These are phyloP conservation scores for Drosophila longiperda DNA, from an alignment of 2,888 invertebrate genomes.

Conservation along the genomic window DNA sequence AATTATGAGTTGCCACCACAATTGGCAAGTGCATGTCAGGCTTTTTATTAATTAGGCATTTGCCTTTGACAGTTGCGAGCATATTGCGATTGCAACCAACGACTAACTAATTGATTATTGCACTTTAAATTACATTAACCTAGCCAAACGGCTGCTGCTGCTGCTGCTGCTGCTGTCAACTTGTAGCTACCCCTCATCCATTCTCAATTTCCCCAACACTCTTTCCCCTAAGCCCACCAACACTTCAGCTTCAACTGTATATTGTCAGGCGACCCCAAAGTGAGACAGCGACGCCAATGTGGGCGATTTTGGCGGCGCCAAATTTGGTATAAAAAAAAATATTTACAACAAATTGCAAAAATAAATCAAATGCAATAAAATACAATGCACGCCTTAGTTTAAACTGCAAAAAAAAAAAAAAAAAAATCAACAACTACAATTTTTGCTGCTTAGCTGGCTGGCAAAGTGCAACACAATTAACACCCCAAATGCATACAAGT, in stretches of 20 bases:
- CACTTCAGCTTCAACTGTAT: constrained; percentile 22
- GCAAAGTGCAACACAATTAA: constrained; percentile 79
- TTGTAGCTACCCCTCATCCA: constrained; percentile 1
- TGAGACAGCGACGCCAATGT: constrained; percentile 35
- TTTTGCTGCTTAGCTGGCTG: constrained; percentile 22
- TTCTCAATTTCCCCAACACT: not conserved
- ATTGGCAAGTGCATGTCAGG: constrained; percentile 25
- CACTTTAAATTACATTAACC: constrained; percentile 42
- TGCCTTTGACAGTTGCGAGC: constrained; percentile 60
- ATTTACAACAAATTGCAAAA: constrained; percentile 75
- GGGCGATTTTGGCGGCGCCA: constrained; percentile 73
- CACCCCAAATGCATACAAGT: constrained; percentile 70
- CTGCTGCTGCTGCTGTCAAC: constrained; percentile 43
- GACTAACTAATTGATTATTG: constrained; percentile 54
- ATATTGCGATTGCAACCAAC: constrained; percentile 37
- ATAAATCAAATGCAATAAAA: constrained; percentile 64
- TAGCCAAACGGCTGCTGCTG: constrained; percentile 10
- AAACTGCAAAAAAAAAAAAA: constrained; percentile 13
- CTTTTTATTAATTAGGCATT: constrained; percentile 74
- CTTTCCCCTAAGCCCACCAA: not conserved
- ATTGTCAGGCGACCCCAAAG: constrained; percentile 57
- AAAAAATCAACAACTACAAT: constrained; percentile 30
- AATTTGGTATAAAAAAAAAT: constrained; percentile 68
- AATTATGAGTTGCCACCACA: constrained; percentile 22
- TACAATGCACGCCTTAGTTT: constrained; percentile 63